Evolutionary conservation across 2,797 vertebrate species (phyloP).

Genomic region (Meda fulgida): DNA sequence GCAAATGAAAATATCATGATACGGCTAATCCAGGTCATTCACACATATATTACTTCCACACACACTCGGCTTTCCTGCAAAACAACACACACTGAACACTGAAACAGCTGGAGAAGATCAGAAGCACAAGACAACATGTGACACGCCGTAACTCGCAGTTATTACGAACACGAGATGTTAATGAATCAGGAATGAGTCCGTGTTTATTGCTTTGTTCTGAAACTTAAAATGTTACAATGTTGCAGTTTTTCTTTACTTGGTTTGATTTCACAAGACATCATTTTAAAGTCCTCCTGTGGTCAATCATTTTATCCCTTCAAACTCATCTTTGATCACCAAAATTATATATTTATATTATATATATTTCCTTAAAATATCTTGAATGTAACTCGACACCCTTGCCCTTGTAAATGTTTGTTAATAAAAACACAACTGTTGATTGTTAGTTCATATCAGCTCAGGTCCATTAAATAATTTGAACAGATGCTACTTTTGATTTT

Average conservation of each 20-base stretch:
- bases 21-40: conserved; percentile 1
- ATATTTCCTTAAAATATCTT: no score
- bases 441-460: no score
- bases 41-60: neutral
- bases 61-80: neutral
- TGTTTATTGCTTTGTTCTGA: neutral
- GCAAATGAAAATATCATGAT: neutral
- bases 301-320: no score
- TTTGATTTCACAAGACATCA: no score
- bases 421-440: no score
- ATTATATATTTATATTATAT: no score
- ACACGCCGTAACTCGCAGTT: conserved; percentile 83
- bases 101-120: neutral
- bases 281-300: no score
- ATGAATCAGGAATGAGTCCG: neutral
- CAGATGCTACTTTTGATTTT: no score
- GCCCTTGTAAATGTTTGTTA: no score
- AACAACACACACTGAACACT: neutral
- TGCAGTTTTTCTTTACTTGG: neutral
- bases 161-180: conserved; percentile 69
- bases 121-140: conserved; percentile 70
- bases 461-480: no score
- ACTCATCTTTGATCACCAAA: no score
- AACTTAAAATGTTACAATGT: neutral
- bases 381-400: no score